A percentile compares a stretch with the other conserved stretches of the same genome.
Conservation (phyloP, 2,797 vertebrate genomes). For the Phrynocephalus forsythii region DNA sequence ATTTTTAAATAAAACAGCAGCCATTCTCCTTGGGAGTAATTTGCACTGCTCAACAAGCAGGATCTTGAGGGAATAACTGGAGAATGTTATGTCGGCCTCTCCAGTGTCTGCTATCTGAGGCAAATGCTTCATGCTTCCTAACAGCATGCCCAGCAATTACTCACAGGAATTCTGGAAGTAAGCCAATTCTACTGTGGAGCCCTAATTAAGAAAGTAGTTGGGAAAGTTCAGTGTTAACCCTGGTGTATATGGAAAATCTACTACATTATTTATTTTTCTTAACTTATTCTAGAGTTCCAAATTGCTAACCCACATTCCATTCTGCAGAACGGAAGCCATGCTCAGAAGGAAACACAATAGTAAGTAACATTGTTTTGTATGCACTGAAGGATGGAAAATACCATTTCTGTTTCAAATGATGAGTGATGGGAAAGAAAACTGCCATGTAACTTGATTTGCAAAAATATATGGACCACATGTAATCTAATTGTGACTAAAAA, state of each 20-base stretch:
- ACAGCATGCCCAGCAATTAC: neutral
- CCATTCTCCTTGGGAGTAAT: too few relatives aligned
- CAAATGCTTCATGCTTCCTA: too few relatives aligned
- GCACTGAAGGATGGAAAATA: constrained; percentile 62
- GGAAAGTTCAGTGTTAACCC: neutral
- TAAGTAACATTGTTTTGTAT: constrained; percentile 61
- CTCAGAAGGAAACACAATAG: constrained; percentile 65
- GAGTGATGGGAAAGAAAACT: constrained; percentile 56
- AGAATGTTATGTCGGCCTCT: too few relatives aligned
- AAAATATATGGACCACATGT: constrained; percentile 55
- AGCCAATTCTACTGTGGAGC: neutral
- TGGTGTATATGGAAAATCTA: neutral
- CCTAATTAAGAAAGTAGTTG: neutral
- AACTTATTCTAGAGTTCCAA: constrained; percentile 44
- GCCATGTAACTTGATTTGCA: constrained; percentile 61
- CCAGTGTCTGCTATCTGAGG: too few relatives aligned
- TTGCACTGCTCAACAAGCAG: too few relatives aligned
- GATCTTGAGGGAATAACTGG: too few relatives aligned
- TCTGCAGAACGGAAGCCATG: constrained; percentile 61
- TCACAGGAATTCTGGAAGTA: neutral
- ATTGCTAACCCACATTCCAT: constrained; percentile 35
- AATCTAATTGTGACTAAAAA: constrained; percentile 41
- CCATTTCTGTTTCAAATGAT: constrained; percentile 65
- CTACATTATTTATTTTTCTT: constrained; percentile 55
- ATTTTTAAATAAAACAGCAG: too few relatives aligned